A percentile compares a stretch with the other conserved stretches of the same genome.
Conservation (phyloP, 2,797 vertebrate species). For the Phrynocephalus forsythii region DNA sequence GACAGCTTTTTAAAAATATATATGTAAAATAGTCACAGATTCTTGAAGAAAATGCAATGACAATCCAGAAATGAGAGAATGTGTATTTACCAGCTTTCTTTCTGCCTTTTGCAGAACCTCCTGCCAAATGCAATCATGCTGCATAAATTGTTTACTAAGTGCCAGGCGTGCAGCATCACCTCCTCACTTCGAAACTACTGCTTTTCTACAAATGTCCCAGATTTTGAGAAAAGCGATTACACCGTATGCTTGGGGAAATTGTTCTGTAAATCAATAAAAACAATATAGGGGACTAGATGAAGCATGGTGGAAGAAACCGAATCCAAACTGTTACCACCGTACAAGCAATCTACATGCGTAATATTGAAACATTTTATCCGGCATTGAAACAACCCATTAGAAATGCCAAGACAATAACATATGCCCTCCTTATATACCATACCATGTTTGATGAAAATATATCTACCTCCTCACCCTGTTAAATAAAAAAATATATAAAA, state of each 20-base stretch:
- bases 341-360: not conserved
- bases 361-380: not conserved
- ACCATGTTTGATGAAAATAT: not conserved
- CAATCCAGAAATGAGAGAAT: not conserved
- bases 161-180: not conserved
- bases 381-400: not conserved
- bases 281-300: not conserved
- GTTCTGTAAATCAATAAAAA: not conserved
- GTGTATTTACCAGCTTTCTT: not conserved
- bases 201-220: not conserved
- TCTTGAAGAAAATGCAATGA: not conserved
- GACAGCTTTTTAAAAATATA: not conserved
- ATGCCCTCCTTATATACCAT: not conserved
- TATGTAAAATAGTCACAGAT: not conserved
- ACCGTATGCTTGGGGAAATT: not conserved
- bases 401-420: not conserved
- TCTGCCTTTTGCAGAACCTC: too few species aligned
- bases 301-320: not conserved
- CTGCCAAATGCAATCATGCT: not conserved
- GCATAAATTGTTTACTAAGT: slow-evolving; percentile 11
- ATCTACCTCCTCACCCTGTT: not conserved
- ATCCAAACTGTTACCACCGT: not conserved
- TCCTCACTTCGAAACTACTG: not conserved
- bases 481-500: not conserved
- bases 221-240: slow-evolving; percentile 8